Evolutionary conservation across 2,888 invertebrate species (phyloP).

Genomic region (Darwinula stevensoni): DNA sequence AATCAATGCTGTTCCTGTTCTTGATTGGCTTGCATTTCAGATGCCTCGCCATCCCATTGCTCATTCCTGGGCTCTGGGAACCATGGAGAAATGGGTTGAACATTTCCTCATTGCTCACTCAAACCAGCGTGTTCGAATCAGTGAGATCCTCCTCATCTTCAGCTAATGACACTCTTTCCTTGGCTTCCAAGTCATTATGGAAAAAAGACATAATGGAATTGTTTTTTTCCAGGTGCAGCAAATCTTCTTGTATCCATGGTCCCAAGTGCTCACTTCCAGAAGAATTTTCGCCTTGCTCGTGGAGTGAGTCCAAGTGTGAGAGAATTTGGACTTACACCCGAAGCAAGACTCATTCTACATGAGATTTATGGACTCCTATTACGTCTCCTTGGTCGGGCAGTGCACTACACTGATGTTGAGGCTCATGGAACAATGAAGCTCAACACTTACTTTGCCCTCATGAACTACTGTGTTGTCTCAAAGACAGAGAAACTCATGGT

Average conservation of each 20-base stretch:
- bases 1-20: conserved; percentile 52
- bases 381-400: conserved; percentile 38
- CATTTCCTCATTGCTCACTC: conserved; percentile 53
- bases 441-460: conserved; percentile 66
- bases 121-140: conserved; percentile 58
- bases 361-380: conserved; percentile 17
- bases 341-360: conserved; percentile 6
- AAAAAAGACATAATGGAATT: too few species aligned
- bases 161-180: too few species aligned
- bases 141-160: too few species aligned
- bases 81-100: conserved; percentile 73
- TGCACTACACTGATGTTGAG: conserved; percentile 55
- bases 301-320: conserved; percentile 1
- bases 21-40: conserved; percentile 53
- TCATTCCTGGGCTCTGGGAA: conserved; percentile 67
- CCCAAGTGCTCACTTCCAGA: conserved; percentile 64
- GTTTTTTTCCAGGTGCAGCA: conserved; percentile 65
- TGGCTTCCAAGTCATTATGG: too few species aligned
- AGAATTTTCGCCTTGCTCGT: conserved; percentile 37
- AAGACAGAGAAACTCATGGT: conserved; percentile 79
- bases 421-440: conserved; percentile 70
- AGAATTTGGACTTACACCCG: conserved; percentile 11
- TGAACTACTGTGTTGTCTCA: conserved; percentile 69
- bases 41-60: conserved; percentile 56
- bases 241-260: conserved; percentile 63